Evolutionary conservation across 2,888 invertebrate species (phyloP), one percentile per base, ranked within the genome.

Genomic region (Elgonia sp.): DNA sequence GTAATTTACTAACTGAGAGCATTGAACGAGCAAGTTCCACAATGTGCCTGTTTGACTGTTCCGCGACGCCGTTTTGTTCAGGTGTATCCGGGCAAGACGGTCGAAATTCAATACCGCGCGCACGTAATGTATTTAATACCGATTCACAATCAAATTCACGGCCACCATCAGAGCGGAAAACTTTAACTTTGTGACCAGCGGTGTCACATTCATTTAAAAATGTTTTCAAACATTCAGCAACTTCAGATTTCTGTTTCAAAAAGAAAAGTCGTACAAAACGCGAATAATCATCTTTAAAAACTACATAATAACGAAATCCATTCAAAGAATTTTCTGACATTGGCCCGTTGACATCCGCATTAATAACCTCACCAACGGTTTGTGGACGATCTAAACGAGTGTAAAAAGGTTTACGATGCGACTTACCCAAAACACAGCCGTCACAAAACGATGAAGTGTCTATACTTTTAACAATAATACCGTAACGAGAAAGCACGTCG

Each of bases 291-390:
- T 90, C 90, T 85, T 90, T 90, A 46, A 90, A 90, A 16, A 73
- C 53, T 12, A 91, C 89, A 60, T 87, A 90, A 75, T 89, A 90
- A 21, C 86, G 84, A 40, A 84, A 89, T 62, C 88, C 89, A 55
- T 86, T 85, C 29, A 91, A 84, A 8, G 90, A 91, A 42, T 89
- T 40, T 10, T 77, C 69, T 12, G 87, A 90, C 89, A 90, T 91
- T 14, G 90, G 90, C 10, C 90, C 90, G 55, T 90, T 89, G 18
- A 90, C 89, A 70, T 91, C 90, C 10, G 90, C 84, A 57, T 90
- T 84, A n/a, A 90, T 90, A 53, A 90, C 18, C 70, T 90, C 89
- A 87, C 90, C 89, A 53, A 90, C 86, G 5, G 40, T 79, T 80
- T 86, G 46, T 16, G 89, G 83, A 70, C 89, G 89, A 76, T 90